Evolutionary conservation across 2,888 invertebrate species (phyloP).

Genomic region (Ectropis crepuscularia): DNA sequence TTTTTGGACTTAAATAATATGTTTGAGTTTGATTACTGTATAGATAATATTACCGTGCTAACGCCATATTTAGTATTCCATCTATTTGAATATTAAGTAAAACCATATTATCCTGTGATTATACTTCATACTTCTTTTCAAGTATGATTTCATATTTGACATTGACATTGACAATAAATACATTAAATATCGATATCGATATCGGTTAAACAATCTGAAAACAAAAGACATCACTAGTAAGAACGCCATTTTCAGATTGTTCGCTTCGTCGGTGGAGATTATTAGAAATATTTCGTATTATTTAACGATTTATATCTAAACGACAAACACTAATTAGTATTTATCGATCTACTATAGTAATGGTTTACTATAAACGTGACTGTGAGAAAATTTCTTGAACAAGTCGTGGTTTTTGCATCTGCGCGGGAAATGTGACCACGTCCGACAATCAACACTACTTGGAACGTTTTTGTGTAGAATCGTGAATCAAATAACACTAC

Average conservation of each 20-base stretch:
- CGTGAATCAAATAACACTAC: constrained; percentile 31
- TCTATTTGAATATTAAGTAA: too few relatives aligned
- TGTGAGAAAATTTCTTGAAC: constrained; percentile 41
- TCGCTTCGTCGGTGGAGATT: constrained; percentile 1
- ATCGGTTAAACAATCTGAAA: constrained; percentile 14
- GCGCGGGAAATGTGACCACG: constrained; percentile 83
- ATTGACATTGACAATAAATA: constrained; percentile 30
- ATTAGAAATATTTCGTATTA: background rate
- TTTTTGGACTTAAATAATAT: too few relatives aligned
- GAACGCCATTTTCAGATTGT: constrained; percentile 69
- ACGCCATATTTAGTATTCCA: too few relatives aligned
- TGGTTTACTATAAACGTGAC: constrained; percentile 37
- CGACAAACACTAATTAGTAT: constrained; percentile 31
- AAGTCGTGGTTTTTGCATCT: constrained; percentile 44
- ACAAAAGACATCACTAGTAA: constrained; percentile 56
- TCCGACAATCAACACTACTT: constrained; percentile 47
- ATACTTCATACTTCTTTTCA: too few relatives aligned
- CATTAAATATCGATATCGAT: constrained; percentile 24
- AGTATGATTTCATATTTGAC: background rate
- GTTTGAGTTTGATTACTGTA: too few relatives aligned
- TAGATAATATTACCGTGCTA: too few relatives aligned
- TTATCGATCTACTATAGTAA: constrained; percentile 36
- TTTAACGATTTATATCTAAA: background rate
- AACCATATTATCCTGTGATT: too few relatives aligned
- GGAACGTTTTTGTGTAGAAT: constrained; percentile 36